Percentiles rank a stretch among this genome's conserved stretches.
phyloP scores from a whole-genome alignment of 2,888 invertebrate genomes.

The Lordiphosa fenestrarum region DNA sequence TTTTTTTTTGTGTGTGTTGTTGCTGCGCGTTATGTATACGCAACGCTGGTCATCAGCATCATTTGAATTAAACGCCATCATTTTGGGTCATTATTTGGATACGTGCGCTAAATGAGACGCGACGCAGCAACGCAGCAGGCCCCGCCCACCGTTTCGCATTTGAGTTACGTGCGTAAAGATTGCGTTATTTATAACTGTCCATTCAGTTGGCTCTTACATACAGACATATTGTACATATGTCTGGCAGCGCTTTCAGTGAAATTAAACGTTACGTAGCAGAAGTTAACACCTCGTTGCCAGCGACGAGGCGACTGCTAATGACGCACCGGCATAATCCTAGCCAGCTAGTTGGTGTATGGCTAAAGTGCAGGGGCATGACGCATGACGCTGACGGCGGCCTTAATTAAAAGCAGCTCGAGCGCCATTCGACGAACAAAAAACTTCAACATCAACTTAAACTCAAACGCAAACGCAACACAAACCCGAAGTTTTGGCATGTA shows the following conservation, averaged over 20 bases:
- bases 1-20: conserved; percentile 19
- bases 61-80: conserved; percentile 74
- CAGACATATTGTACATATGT: conserved; percentile 29
- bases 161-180: conserved; percentile 75
- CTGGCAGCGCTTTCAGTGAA: conserved; percentile 49
- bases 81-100: conserved; percentile 77
- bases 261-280: conserved; percentile 63
- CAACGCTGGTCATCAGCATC: conserved; percentile 58
- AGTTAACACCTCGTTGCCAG: conserved; percentile 61
- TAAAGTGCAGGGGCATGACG: conserved; percentile 13
- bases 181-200: conserved; percentile 69
- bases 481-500: conserved; percentile 38
- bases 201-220: not conserved
- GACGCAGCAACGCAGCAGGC: conserved; percentile 35
- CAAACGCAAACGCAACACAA: conserved; percentile 53
- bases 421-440: conserved; percentile 24
- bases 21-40: conserved; percentile 37
- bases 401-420: conserved; percentile 63
- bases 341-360: not conserved
- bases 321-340: conserved; percentile 28
- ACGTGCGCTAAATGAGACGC: conserved; percentile 77
- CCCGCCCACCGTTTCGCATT: conserved; percentile 58
- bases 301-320: conserved; percentile 37
- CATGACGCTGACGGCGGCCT: conserved; percentile 54
- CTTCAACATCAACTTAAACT: conserved; percentile 54